A percentile compares a stretch with the other conserved stretches of the same genome.
These are phyloP conservation scores for Caradrina clavipalpis DNA, from an alignment of 2,888 invertebrate species.

Conservation along the genomic window DNA sequence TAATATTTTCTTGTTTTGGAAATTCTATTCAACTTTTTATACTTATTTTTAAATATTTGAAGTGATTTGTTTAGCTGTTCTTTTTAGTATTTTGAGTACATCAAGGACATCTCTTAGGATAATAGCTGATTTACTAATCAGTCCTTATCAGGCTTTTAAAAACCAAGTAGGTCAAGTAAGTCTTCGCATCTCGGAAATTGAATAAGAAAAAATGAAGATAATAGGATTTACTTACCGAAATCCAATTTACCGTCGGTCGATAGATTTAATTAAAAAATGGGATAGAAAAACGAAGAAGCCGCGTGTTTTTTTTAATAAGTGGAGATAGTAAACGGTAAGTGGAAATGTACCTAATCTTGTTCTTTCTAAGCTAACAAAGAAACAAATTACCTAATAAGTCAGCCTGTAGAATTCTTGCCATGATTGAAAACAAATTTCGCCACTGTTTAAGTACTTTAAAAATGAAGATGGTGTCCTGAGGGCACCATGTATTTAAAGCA, in stretches of 20 bases:
- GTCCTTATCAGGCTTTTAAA: slow-evolving; percentile 10
- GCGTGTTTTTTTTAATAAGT: slow-evolving; percentile 24
- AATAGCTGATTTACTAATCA: not conserved
- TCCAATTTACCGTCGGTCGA: slow-evolving; percentile 43
- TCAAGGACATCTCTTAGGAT: no score
- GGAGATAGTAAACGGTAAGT: slow-evolving; percentile 7
- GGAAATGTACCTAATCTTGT: slow-evolving; percentile 3
- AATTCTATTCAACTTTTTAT: not conserved
- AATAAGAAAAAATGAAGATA: slow-evolving; percentile 43
- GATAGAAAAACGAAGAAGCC: slow-evolving; percentile 19
- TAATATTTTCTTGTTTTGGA: not conserved
- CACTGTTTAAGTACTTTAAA: not conserved
- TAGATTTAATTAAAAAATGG: slow-evolving; percentile 58
- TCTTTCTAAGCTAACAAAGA: not conserved
- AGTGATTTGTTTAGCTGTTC: no score
- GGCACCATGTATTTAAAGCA: not conserved
- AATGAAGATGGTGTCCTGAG: not conserved
- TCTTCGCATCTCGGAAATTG: slow-evolving; percentile 8
- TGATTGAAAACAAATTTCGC: not conserved
- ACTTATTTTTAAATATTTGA: not conserved
- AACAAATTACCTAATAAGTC: not conserved
- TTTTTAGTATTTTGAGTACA: no score
- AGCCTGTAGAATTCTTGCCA: not conserved
- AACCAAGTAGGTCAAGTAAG: slow-evolving; percentile 1
- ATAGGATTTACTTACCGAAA: slow-evolving; percentile 51